Base-by-base conservation (phyloP, 1,140 invertebrate species). In the Brachionus asplanchnoidis region DNA sequence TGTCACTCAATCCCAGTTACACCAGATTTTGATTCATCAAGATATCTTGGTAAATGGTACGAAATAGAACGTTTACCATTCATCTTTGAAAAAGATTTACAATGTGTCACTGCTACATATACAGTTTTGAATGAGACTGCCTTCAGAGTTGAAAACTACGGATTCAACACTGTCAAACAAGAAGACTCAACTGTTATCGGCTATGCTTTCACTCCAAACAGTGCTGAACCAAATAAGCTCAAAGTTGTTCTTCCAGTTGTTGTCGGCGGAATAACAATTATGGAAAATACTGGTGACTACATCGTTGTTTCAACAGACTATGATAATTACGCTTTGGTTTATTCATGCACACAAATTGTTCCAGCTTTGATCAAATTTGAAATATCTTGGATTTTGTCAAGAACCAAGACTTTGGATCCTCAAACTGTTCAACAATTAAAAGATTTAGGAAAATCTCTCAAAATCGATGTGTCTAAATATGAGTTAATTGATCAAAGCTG, bases 321-420 rank as follows among this genome's bases (percentile, higher is more conserved):
- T 68, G 32, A 60, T 12, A 65, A 36, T 6, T 82, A 65, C 5
- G 53, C 79, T 60, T 36, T 82, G 20, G 79, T 82, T 2, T 82
- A 82, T 46, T 44, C 36, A 40, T 82, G 79, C 28, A 60, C 8
- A 42, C 79, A 82, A 82, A 12, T 82, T 7, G 23, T 82, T 28
- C 79, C 79, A 42, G 36, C 8, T 12, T 65, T 82, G 26, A 14
- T 82, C n/a, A 82, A 82, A 68, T 68, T 82, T 14, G 79, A 82
- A 46, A 68, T 44, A 17, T 65, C 65, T 8, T 82, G 79, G 79
- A 82, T 82, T 65, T 82, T 82, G 53, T 60, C 53, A n/a, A 60
- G 79, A 82, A 68, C 28, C 17, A 82, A 82, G 26, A 82, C 53
- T 68, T 68, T 82, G 6, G 53, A 65, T 46, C 4, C 17, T 44